These are phyloP conservation scores for Acronicta alni DNA, from an alignment of 2,888 invertebrate species.

Conservation along the genomic window DNA sequence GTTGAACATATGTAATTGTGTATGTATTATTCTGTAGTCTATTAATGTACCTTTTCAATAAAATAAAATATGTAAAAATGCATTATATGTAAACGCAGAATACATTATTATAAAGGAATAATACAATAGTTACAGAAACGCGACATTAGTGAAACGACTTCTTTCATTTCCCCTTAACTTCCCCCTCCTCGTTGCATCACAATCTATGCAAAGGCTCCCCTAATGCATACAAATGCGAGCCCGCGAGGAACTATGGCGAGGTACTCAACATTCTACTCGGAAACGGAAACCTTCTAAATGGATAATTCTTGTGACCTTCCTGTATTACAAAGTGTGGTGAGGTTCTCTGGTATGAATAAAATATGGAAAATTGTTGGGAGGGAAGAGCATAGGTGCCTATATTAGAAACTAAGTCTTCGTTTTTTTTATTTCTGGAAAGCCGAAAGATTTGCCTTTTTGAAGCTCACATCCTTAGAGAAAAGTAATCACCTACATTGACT, in stretches of 20 bases:
- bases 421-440: too few relatives aligned
- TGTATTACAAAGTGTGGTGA: neutral
- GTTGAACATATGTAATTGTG: too few relatives aligned
- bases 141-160: constrained; percentile 15
- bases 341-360: neutral
- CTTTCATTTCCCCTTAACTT: neutral
- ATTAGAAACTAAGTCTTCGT: too few relatives aligned
- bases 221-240: constrained; percentile 47
- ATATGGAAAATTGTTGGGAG: neutral
- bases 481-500: too few relatives aligned
- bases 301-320: constrained; percentile 8
- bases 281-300: constrained; percentile 21
- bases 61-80: too few relatives aligned
- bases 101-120: constrained; percentile 6
- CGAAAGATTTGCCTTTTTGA: too few relatives aligned
- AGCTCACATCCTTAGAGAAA: too few relatives aligned
- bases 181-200: neutral
- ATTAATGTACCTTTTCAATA: too few relatives aligned
- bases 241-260: constrained; percentile 18
- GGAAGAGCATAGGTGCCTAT: neutral
- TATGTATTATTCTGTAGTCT: too few relatives aligned
- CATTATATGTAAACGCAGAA: constrained; percentile 1
- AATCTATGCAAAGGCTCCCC: constrained; percentile 8
- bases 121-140: constrained; percentile 8
- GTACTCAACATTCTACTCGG: constrained; percentile 26